Percentiles rank a stretch among this genome's conserved stretches.
phyloP scores from a whole-genome alignment of 2,113 vertebrate species.

The Crypturellus undulatus region DNA sequence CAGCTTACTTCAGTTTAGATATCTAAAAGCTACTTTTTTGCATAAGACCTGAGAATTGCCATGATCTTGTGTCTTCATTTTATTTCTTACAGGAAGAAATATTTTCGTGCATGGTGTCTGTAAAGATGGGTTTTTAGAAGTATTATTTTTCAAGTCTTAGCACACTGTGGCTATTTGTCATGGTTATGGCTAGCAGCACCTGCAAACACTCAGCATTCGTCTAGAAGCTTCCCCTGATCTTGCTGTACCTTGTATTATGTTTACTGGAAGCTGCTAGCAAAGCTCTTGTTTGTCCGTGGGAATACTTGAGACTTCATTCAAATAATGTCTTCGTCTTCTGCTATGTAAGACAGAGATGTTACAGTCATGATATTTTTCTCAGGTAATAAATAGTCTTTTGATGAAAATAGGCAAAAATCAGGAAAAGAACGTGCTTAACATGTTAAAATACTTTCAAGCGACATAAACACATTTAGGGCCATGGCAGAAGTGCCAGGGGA shows the following conservation, averaged over 20 bases:
- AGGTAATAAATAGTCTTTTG: background rate
- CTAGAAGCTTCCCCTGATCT: background rate
- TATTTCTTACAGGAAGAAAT: background rate
- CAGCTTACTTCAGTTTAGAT: background rate
- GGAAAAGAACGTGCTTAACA: background rate
- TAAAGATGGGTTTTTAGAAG: background rate
- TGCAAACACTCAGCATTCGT: fast-evolving
- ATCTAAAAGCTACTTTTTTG: background rate
- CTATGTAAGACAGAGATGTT: background rate
- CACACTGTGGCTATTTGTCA: fast-evolving
- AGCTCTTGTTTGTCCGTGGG: background rate
- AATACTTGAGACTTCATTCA: too few species aligned
- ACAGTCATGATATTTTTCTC: background rate
- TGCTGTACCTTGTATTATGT: fast-evolving
- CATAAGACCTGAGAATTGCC: background rate
- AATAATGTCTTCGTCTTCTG: background rate
- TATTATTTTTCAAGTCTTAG: background rate
- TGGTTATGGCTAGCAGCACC: background rate
- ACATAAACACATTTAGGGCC: background rate
- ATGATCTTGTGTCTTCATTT: background rate
- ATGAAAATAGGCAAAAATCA: background rate
- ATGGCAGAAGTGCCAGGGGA: background rate
- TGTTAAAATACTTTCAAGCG: background rate
- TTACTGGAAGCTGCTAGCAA: background rate
- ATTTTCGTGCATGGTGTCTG: background rate